Percentiles rank a stretch among this genome's conserved stretches.
Evolutionary conservation across 2,888 invertebrate genomes (phyloP).

Genomic region (Pasiphila rectangulata): DNA sequence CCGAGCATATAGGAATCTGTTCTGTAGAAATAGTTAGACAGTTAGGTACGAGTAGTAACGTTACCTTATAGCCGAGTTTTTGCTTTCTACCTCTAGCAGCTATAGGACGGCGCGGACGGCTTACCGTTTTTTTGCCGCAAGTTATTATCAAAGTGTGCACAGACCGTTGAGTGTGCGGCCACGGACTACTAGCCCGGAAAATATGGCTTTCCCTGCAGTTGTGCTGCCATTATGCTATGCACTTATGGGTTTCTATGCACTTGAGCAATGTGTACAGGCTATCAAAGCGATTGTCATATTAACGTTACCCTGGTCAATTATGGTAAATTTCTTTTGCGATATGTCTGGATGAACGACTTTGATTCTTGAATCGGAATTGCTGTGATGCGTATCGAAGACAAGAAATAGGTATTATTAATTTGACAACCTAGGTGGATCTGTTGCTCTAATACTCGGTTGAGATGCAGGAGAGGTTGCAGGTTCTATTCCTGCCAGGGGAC

Average conservation of each 20-base stretch:
- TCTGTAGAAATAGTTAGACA: slow-evolving; percentile 6
- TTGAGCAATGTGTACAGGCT: slow-evolving; percentile 16
- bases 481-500: too few relatives aligned
- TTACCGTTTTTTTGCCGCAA: slow-evolving; percentile 30
- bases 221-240: slow-evolving; percentile 30
- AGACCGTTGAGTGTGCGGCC: slow-evolving; percentile 61
- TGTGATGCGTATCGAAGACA: too few relatives aligned
- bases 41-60: too few relatives aligned
- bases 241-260: slow-evolving; percentile 31
- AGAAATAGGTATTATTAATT: too few relatives aligned
- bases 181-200: slow-evolving; percentile 68
- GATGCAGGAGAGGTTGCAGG: too few relatives aligned
- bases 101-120: slow-evolving; percentile 21
- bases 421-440: too few relatives aligned
- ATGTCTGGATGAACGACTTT: too few relatives aligned
- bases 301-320: neutral
- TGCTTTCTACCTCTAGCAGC: slow-evolving; percentile 19
- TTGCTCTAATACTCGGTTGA: too few relatives aligned
- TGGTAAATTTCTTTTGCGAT: neutral
- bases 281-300: neutral
- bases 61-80: slow-evolving; percentile 17
- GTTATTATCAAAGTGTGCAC: slow-evolving; percentile 57
- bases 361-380: too few relatives aligned
- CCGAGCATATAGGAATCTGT: too few relatives aligned
- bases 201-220: slow-evolving; percentile 64